phyloP scores from a whole-genome alignment of 35 echinoderm and acorn worm genomes.

The Nesometra sesokonis region DNA sequence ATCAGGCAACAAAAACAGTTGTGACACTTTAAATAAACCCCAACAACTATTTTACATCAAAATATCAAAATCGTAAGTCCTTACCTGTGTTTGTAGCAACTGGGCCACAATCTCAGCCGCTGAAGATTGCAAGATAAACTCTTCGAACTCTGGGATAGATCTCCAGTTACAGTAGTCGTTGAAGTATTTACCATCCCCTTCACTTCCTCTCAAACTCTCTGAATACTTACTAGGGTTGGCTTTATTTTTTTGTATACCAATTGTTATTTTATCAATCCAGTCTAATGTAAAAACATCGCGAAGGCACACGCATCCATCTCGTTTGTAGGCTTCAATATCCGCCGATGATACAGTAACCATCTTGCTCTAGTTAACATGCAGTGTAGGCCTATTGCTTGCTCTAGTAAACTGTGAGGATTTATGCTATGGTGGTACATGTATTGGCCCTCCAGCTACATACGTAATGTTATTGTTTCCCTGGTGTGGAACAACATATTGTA shows the following conservation, averaged over 20 bases:
- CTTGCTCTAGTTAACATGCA: neutral
- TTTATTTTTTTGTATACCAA: conserved; percentile 15
- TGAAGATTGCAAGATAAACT: conserved; percentile 12
- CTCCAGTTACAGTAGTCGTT: conserved; percentile 39
- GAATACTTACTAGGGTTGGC: conserved; percentile 20
- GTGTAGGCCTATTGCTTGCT: too few relatives aligned
- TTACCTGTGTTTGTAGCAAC: conserved; percentile 30
- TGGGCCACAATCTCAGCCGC: conserved; percentile 26
- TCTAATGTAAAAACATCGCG: conserved; percentile 3
- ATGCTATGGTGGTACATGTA: too few relatives aligned
- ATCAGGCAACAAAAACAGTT: too few relatives aligned
- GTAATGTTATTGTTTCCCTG: too few relatives aligned
- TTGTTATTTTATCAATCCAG: conserved; percentile 9
- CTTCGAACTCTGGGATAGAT: conserved; percentile 18
- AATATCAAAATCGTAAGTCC: too few relatives aligned
- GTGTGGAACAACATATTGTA: too few relatives aligned
- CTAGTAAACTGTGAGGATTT: too few relatives aligned
- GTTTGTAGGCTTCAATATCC: conserved; percentile 8
- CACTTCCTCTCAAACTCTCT: neutral
- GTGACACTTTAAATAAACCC: too few relatives aligned
- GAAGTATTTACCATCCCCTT: conserved; percentile 19
- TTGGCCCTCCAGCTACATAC: too few relatives aligned
- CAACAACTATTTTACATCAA: too few relatives aligned
- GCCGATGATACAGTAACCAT: neutral
- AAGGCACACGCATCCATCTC: conserved; percentile 29